Conservation (phyloP, 2,888 invertebrate species). For the Encarsia formosa region DNA sequence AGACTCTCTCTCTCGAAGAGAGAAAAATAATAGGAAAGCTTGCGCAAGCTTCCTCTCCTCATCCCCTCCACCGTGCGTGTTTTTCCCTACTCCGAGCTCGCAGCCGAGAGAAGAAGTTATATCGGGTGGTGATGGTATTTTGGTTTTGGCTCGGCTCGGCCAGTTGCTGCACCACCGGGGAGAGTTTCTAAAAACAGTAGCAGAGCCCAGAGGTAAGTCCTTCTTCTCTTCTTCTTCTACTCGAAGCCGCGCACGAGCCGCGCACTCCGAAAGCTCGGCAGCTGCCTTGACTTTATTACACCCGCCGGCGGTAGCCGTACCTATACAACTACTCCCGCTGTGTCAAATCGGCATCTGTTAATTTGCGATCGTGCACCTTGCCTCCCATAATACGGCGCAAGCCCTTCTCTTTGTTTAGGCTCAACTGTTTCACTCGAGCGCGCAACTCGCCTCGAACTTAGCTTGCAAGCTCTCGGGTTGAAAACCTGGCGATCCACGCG, state of each 20-base stretch:
- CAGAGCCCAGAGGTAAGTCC: conserved; percentile 52
- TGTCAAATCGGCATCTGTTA: conserved; percentile 24
- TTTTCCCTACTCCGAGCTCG: neutral
- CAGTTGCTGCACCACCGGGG: conserved; percentile 51
- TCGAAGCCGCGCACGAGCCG: conserved; percentile 15
- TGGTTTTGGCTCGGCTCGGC: conserved; percentile 52
- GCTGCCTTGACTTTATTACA: neutral
- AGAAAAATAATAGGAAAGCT: no score
- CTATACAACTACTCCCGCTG: neutral
- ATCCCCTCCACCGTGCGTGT: conserved; percentile 1
- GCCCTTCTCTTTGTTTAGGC: neutral
- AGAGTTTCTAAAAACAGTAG: conserved; percentile 53
- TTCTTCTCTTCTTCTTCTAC: conserved; percentile 3
- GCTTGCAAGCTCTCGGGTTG: no score
- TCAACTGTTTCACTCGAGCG: neutral
- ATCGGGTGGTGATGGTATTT: conserved; percentile 51
- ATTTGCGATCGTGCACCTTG: conserved; percentile 19
- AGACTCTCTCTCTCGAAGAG: no score
- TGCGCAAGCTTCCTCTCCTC: no score
- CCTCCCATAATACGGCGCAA: neutral
- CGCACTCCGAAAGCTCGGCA: neutral
- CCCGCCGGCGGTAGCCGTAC: neutral
- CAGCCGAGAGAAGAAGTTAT: conserved; percentile 28
- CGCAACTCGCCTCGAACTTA: no score
- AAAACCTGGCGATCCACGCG: no score